Evolutionary conservation across 1,140 invertebrate species (phyloP), one percentile per base, ranked within the genome.

Genomic region (Drosophila oshimai): DNA sequence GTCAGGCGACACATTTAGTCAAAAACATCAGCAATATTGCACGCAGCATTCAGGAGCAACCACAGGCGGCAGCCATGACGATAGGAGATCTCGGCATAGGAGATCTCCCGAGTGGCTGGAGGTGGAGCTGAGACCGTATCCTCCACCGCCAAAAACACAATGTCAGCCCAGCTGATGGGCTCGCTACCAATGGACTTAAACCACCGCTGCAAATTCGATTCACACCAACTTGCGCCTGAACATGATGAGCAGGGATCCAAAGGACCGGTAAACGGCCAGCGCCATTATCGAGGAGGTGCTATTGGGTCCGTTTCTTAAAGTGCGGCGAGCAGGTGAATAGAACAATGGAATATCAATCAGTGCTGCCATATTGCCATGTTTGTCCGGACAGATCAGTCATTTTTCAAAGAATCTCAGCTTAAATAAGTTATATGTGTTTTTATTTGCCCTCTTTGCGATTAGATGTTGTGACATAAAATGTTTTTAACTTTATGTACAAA

Each of bases 231-330:
- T 90, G 65, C 86, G 81, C 0, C 58, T 90, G 31, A 90, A 84
- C 18, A 90, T 90, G 79, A 91, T 91, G 90, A 87, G 83, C 51
- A 83, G 91, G 75, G 89, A 91, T 47, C 90, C 90, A 6, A 90
- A 89, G 70, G 90, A 91, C 67, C 57, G 92, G 34, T 91, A 92
- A 51, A 92, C 92, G 13, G 92, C 92, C 15, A 72, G 91, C 9
- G 90, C 91, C 33, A 89, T 93, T 6, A 92, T 92, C 7, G 83
- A 91, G 49, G 92, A 93, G 65, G 15, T 81, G 92, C 42, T 92
- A 92, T 15, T 92, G 93, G 60, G 92, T 92, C 17, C 89, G 93
- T n/a, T 90, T 91, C 26, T 93, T 94, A 72, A 91, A 93, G 2
- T n/a, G n/a, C n/a, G n/a, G n/a, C n/a, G n/a, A n/a, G n/a, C n/a